Conservation (phyloP, 2,888 invertebrate species). For the Metellina segmentata region DNA sequence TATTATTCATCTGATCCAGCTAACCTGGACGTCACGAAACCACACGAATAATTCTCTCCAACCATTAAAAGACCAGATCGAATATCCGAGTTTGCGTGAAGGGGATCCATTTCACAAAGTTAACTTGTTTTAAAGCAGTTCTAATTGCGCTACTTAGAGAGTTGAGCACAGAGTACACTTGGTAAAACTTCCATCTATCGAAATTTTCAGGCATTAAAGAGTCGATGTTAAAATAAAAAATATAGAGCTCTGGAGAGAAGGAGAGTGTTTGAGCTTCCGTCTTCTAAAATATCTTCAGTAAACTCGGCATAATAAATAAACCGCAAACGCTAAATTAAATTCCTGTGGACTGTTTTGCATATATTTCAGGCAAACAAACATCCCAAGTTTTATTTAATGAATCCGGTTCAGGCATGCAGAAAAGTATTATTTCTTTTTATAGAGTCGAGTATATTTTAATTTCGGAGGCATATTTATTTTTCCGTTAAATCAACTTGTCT, state of each 20-base stretch:
- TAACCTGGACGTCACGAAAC: too few relatives aligned
- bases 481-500: not conserved
- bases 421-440: not conserved
- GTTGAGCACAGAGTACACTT: not conserved
- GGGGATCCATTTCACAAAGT: not conserved
- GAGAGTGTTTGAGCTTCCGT: constrained; percentile 1
- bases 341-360: constrained; percentile 42
- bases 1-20: too few relatives aligned
- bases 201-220: not conserved
- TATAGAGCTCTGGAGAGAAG: not conserved
- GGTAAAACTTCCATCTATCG: not conserved
- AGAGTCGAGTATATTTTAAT: not conserved
- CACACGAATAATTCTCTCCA: too few relatives aligned
- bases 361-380: constrained; percentile 34
- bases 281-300: constrained; percentile 31
- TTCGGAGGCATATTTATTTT: not conserved
- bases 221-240: not conserved
- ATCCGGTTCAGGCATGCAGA: constrained; percentile 15
- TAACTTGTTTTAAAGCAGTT: constrained; percentile 9
- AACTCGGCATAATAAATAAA: constrained; percentile 27
- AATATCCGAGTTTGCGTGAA: too few relatives aligned
- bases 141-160: not conserved
- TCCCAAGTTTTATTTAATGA: constrained; percentile 25
- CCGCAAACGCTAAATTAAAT: constrained; percentile 39
- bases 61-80: too few relatives aligned